Evolutionary conservation across 2,888 invertebrate species (phyloP), one percentile per base, ranked within the genome.

Genomic region (Cremastobaeus sp.): DNA sequence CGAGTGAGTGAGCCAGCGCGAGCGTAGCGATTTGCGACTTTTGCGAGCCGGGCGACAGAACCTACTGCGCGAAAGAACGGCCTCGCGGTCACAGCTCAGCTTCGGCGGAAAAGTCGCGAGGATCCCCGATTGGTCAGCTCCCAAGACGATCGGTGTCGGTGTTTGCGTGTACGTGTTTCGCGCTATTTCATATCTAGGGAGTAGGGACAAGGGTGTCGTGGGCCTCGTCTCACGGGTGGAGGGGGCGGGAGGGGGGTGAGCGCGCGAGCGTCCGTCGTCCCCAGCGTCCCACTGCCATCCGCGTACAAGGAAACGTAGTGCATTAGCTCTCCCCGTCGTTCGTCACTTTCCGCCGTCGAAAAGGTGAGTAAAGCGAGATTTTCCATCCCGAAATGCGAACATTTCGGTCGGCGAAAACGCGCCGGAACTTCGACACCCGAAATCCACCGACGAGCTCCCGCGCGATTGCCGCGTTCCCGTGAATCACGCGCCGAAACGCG

Each of bases 281-380:
- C 65, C 60, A 73, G 73, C 73, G 73, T 73, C 73, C 69, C 65
- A 73, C 76, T 73, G 76, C 69, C 76, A 76, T 74, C 69, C 68
- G 72, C 65, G 76, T 70, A 72, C 62, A 62, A 74, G 69, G 65
- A 76, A 69, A 69, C 75, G 68, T 72, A 69, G 76, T 76, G 60
- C 69, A 62, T 45, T 59, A 62, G 54, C 70, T 74, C 72, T 69
- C 32, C 20, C 60, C 54, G 28, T 65, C 54, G 65, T 28, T 52
- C 55, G 55, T 73, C 65, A 45, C 37, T 45, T 54, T 65, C 62
- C 20, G 32, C 37, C 21, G 45, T 12, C 37, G 11, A 52, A 66
- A 66, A 55, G 66, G 66, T 66, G 43, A 68, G 73, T 73, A 55
- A 73, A 50, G 37, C 3, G 8, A 5, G 9, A 15, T 39, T 37